Percentiles rank a stretch among this genome's conserved stretches.
Evolutionary conservation across 1,140 invertebrate genomes (phyloP).

Genomic region (Druon quercuslanigerum): DNA sequence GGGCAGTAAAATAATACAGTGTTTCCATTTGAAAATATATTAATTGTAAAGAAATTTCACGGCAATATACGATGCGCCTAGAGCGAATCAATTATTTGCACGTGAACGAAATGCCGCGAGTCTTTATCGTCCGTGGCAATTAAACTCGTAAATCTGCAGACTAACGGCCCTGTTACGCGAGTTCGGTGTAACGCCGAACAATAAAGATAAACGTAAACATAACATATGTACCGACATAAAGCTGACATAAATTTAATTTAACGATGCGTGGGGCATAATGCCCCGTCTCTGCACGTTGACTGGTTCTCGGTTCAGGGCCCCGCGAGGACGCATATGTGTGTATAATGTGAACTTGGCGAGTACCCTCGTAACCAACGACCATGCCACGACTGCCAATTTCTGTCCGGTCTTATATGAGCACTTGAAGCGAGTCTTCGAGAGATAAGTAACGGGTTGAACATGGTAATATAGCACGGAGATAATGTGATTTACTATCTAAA

Average conservation of each 20-base stretch:
- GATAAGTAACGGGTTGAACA: background rate
- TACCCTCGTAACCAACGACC: background rate
- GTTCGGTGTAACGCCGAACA: slow-evolving; percentile 54
- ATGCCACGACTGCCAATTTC: slow-evolving; percentile 9
- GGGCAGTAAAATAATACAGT: background rate
- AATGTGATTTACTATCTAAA: slow-evolving; percentile 1
- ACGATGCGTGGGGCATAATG: slow-evolving; percentile 61
- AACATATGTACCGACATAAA: slow-evolving; percentile 52
- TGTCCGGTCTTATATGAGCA: background rate
- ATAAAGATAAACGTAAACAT: slow-evolving; percentile 62
- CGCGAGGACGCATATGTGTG: slow-evolving; percentile 8
- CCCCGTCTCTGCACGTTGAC: slow-evolving; percentile 47
- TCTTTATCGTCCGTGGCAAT: slow-evolving; percentile 50
- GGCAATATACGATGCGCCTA: background rate
- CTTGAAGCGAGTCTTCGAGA: background rate
- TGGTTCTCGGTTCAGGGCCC: slow-evolving; percentile 35
- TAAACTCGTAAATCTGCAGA: slow-evolving; percentile 51
- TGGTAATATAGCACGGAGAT: slow-evolving; percentile 5
- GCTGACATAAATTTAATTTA: slow-evolving; percentile 62
- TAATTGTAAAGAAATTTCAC: slow-evolving; percentile 6
- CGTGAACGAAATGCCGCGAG: background rate
- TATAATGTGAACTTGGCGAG: slow-evolving; percentile 11
- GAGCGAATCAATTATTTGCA: background rate
- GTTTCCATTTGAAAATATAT: background rate
- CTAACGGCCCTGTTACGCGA: slow-evolving; percentile 54